Percentiles rank a stretch among this genome's conserved stretches.
Evolutionary conservation across 2,797 vertebrate genomes (phyloP).

Genomic region (Picus viridis): DNA sequence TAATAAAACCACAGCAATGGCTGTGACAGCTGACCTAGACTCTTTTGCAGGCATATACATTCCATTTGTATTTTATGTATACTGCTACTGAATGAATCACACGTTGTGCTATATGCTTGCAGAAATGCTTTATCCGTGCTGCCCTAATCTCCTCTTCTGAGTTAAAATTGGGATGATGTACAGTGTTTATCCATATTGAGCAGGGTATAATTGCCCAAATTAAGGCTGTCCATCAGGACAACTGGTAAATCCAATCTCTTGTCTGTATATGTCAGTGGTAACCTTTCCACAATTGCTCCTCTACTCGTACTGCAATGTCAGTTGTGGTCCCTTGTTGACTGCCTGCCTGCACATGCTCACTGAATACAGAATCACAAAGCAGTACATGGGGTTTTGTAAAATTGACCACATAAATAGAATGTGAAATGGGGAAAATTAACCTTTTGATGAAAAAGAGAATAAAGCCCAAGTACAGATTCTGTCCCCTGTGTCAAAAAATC

Average conservation of each 20-base stretch:
- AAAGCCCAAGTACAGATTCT: not conserved
- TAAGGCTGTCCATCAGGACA: slow-evolving; percentile 43
- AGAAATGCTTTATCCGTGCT: not conserved
- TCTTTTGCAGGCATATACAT: not conserved
- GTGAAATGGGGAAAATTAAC: slow-evolving; percentile 15
- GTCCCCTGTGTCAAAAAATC: slow-evolving; percentile 7
- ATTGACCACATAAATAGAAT: slow-evolving; percentile 31
- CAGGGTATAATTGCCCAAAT: slow-evolving; percentile 40
- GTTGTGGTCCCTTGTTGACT: slow-evolving; percentile 55
- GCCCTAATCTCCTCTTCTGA: not conserved
- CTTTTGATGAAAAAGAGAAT: slow-evolving; percentile 52
- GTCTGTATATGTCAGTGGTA: slow-evolving; percentile 53
- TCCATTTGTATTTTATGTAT: not conserved
- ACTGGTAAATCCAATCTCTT: slow-evolving; percentile 32
- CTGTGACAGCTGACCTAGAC: not conserved
- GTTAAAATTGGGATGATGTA: slow-evolving; percentile 35
- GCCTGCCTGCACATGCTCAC: slow-evolving; percentile 35
- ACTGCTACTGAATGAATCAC: not conserved
- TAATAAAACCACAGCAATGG: not conserved
- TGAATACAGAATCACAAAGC: slow-evolving; percentile 25
- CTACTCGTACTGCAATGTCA: slow-evolving; percentile 7
- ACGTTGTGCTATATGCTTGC: not conserved
- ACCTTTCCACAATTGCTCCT: slow-evolving; percentile 64
- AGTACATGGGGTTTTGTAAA: slow-evolving; percentile 6
- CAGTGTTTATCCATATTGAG: slow-evolving; percentile 13